Evolutionary conservation across 2,113 vertebrate genomes (phyloP).

Genomic region (Syngnathoides biaculeatus): DNA sequence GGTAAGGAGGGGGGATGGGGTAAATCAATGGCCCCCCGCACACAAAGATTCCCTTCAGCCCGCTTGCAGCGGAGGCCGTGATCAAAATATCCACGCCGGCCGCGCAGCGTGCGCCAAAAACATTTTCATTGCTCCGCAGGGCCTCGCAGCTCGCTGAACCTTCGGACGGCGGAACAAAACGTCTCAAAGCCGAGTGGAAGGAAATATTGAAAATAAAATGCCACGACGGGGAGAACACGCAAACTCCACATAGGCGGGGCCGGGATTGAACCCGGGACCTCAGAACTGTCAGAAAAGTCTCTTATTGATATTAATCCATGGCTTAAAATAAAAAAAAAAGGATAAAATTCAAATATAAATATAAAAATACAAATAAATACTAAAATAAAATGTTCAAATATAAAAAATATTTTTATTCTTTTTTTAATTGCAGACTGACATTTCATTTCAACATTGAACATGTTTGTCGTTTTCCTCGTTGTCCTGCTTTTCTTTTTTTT

Average conservation of each 20-base stretch:
- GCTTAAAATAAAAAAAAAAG: no score
- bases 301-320: no score
- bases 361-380: no score
- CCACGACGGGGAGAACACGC: no score
- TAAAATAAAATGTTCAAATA: no score
- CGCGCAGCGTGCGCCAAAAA: constrained; percentile 7
- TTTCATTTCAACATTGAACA: background rate
- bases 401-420: no score
- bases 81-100: constrained; percentile 9
- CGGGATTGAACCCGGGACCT: no score
- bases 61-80: constrained; percentile 14
- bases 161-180: constrained; percentile 7
- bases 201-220: background rate
- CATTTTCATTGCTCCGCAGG: constrained; percentile 9
- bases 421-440: no score
- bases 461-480: background rate
- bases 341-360: no score
- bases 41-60: constrained; percentile 33
- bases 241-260: no score
- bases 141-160: constrained; percentile 12
- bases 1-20: background rate
- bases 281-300: no score
- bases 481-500: constrained; percentile 2
- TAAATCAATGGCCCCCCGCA: constrained; percentile 22
- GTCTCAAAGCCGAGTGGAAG: background rate